Base-by-base conservation (phyloP, 2,113 vertebrate genomes). In the Suncus etruscus region DNA sequence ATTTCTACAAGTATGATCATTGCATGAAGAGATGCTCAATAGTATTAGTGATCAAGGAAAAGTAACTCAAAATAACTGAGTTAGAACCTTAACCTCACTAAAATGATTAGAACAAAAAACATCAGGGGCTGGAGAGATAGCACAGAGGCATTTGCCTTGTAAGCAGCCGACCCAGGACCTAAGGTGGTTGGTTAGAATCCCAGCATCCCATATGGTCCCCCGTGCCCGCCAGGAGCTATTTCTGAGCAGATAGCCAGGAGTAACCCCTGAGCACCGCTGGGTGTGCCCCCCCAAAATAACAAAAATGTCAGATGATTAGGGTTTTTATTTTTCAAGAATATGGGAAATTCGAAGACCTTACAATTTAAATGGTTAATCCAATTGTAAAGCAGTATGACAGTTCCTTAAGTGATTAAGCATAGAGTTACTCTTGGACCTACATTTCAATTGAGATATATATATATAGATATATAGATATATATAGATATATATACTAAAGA, bases 271-370 rank as follows among this genome's bases (percentile, higher is more conserved):
- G 39, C 3, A 39, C 39, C 39, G 39, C 39, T 5, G 5, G 39
- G 3, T 39, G 39, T 39, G 39, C 39, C 39, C 7, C 45, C 78
- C 61, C 61, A 72, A 91, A 63, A 78, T 15, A 70, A 76, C 58
- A 63, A 91, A 48, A 78, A 78, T 61, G 81, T 91, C 25, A 61
- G 22, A 69, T 32, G 84, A 78, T 84, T 45, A 84, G 32, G 54
- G 76, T 63, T 32, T 11, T 39, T 39, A 39, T 39, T 68, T 83
- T 45, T 69, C 39, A 85, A 85, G 15, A 22, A 78, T 50, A 78
- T 70, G 61, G 63, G 74, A 8, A 77, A 85, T 61, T 14, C 48
- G 29, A 24, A 77, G 84, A 29, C 8, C 39, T 85, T 85, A 77
- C 65, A 70, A 72, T 69, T 22, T 78, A 70, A 78, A 85, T 32